Evolutionary conservation across 1,140 invertebrate genomes (phyloP).

Genomic region (Drosophila subpulchrella): DNA sequence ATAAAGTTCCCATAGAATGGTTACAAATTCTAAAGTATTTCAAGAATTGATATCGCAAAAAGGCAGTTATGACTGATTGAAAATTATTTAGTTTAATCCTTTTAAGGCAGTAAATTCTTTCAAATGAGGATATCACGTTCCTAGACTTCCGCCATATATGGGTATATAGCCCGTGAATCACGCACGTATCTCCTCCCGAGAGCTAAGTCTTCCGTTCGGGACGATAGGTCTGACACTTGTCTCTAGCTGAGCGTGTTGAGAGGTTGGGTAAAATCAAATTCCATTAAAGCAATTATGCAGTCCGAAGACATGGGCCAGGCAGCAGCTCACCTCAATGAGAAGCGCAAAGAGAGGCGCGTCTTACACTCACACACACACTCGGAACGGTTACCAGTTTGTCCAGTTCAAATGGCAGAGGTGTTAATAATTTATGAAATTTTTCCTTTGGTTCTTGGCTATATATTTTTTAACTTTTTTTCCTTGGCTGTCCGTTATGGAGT

Average conservation of each 20-base stretch:
- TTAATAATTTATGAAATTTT: conserved; percentile 81
- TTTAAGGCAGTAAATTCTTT: not conserved
- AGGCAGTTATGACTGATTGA: not conserved
- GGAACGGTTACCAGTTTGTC: conserved; percentile 69
- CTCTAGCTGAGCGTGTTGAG: conserved; percentile 42
- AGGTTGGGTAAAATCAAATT: conserved; percentile 72
- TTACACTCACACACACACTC: not conserved
- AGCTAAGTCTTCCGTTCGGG: conserved; percentile 13
- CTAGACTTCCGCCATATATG: conserved; percentile 2
- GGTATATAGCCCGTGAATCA: conserved; percentile 28
- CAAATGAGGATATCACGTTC: not conserved
- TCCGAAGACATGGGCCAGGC: conserved; percentile 27
- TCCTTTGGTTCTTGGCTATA: conserved; percentile 17
- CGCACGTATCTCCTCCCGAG: not conserved
- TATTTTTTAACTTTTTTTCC: conserved; percentile 5
- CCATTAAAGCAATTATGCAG: conserved; percentile 80
- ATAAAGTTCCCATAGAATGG: not conserved
- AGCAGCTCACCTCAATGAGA: conserved; percentile 50
- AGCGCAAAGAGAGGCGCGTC: conserved; percentile 50
- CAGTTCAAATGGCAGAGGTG: conserved; percentile 83
- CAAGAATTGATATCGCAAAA: not conserved
- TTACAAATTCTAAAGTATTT: not conserved
- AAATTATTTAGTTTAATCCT: not conserved
- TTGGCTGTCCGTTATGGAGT: conserved; percentile 34
- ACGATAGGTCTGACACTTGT: conserved; percentile 29